Base-by-base conservation (phyloP, 2,797 vertebrate genomes). In the Furcifer pardalis region DNA sequence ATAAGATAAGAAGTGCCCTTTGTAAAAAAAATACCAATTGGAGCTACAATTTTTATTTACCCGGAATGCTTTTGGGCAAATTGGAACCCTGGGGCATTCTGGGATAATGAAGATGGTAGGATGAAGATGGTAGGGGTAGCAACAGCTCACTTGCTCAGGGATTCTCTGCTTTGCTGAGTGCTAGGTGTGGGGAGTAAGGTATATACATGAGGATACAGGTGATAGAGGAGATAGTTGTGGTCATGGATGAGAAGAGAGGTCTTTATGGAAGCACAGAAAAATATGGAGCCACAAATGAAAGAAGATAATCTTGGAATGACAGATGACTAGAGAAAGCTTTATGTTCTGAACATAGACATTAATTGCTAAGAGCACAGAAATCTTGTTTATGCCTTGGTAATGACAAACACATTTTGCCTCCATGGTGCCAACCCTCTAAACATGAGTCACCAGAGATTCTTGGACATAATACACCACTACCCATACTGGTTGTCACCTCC, bases 161-260 rank as follows among this genome's bases (percentile, higher is more conserved):
- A 6, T 69, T 37, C 65, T 37, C 23, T 52, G 65, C 23, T 37
- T 2, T 37, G 21, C n/a, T 46, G 42, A 44, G 12, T 68, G 63
- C 32, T 6, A 32, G n/a, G 63, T 40, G n/a, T n/a, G n/a, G n/a
- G n/a, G n/a, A n/a, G n/a, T n/a, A n/a, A n/a, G n/a, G n/a, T n/a
- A n/a, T n/a, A n/a, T n/a, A n/a, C n/a, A n/a, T 56, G 8, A 21
- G 35, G 40, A 37, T 25, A 46, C 5, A 73, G 8, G 21, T 15
- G 21, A 37, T 27, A 30, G 35, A 42, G 40, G 32, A 74, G 63
- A 35, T 60, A 5, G 35, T 60, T 62, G n/a, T 72, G 30, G 12
- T 73, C 9, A 42, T 52, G n/a, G 37, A n/a, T 62, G 65, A 35
- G 63, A 89, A 80, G 86, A 87, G 81, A 52, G 63, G 52, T 79